A percentile compares a stretch with the other conserved stretches of the same genome.
These are phyloP conservation scores for Oedothorax gibbosus DNA, from an alignment of 1,140 invertebrate genomes.

Conservation along the genomic window DNA sequence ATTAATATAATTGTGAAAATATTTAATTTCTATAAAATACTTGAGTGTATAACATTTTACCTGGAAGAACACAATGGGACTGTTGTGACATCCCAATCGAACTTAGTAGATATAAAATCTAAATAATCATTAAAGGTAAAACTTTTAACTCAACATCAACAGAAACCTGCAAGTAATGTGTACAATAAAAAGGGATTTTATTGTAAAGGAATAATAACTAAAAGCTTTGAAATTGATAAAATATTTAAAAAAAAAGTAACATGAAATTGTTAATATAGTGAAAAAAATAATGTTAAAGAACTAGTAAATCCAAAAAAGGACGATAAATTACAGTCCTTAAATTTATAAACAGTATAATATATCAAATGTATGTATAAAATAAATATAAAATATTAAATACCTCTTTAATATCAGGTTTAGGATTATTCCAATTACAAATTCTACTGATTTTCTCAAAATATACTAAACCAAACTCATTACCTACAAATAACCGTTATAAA, in stretches of 20 bases:
- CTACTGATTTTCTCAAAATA: constrained; percentile 43
- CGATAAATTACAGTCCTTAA: neutral
- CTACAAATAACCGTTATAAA: neutral
- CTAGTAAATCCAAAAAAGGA: no score
- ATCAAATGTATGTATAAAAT: neutral
- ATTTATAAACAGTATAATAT: neutral
- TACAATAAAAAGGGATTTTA: neutral
- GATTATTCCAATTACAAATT: neutral
- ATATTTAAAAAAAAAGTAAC: neutral
- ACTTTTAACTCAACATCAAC: constrained; percentile 17
- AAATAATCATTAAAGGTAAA: constrained; percentile 15
- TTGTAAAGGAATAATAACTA: neutral
- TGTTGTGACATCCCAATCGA: constrained; percentile 24
- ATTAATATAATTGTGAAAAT: no score
- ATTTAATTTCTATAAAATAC: no score
- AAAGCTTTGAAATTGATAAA: neutral
- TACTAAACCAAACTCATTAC: neutral
- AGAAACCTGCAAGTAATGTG: constrained; percentile 7
- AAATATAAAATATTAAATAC: neutral
- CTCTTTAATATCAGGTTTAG: neutral
- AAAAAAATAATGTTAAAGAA: no score
- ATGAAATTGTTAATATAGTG: neutral
- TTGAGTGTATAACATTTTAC: neutral
- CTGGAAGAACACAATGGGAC: neutral
- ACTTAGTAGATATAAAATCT: constrained; percentile 21